A percentile compares a stretch with the other conserved stretches of the same genome.
phyloP scores from a whole-genome alignment of 2,888 invertebrate species.

The Argynnis bischoffii region DNA sequence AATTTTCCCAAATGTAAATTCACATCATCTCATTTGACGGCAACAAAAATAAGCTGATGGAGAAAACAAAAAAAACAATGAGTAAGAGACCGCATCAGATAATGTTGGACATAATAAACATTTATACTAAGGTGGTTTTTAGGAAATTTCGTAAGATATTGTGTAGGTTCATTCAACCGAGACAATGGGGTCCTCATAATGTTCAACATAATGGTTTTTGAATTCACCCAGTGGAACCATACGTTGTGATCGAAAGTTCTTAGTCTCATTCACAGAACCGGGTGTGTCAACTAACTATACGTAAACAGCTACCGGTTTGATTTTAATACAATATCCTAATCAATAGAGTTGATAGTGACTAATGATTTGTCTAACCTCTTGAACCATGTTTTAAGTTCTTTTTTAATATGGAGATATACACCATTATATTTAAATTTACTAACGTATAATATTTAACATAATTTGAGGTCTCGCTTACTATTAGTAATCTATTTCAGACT shows the following conservation, averaged over 20 bases:
- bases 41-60: slow-evolving; percentile 42
- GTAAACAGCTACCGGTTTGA: slow-evolving; percentile 39
- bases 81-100: slow-evolving; percentile 61
- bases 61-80: slow-evolving; percentile 63
- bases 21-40: slow-evolving; percentile 45
- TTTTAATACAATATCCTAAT: slow-evolving; percentile 44
- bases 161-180: slow-evolving; percentile 75
- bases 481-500: slow-evolving; percentile 15
- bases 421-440: neutral
- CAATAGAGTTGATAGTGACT: slow-evolving; percentile 41
- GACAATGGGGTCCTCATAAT: slow-evolving; percentile 77
- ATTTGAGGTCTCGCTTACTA: slow-evolving; percentile 2
- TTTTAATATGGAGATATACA: neutral
- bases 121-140: slow-evolving; percentile 74
- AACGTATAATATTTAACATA: neutral
- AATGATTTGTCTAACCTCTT: slow-evolving; percentile 40
- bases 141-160: slow-evolving; percentile 81
- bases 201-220: slow-evolving; percentile 76
- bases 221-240: slow-evolving; percentile 74
- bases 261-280: slow-evolving; percentile 62
- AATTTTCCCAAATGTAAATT: slow-evolving; percentile 47
- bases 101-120: slow-evolving; percentile 67
- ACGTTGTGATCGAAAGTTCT: slow-evolving; percentile 72
- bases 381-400: slow-evolving; percentile 30
- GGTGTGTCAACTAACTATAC: slow-evolving; percentile 52